A percentile compares a stretch with the other conserved stretches of the same genome.
Evolutionary conservation across 35 echinoderm and acorn worm species (phyloP).

Genomic region (Diadema setosum): DNA sequence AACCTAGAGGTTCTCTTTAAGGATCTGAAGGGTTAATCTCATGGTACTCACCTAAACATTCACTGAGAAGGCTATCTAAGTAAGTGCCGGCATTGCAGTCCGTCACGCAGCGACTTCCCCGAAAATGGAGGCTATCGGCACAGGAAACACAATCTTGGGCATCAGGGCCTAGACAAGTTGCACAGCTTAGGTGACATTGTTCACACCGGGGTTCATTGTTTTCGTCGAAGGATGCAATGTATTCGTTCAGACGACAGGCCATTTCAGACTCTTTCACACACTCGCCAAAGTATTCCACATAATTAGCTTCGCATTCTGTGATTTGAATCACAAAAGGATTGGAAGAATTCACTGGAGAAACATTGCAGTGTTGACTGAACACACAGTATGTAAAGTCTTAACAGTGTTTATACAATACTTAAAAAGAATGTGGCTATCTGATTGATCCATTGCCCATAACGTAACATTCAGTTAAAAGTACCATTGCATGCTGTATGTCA

Average conservation of each 20-base stretch:
- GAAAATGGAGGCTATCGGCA: not conserved
- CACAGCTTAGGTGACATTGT: not conserved
- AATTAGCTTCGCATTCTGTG: not conserved
- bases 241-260: not conserved
- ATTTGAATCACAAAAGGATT: too few species aligned
- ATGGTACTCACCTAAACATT: slow-evolving; percentile 22
- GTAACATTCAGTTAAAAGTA: too few species aligned
- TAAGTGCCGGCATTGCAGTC: not conserved
- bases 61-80: not conserved
- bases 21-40: too few species aligned
- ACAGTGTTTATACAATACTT: too few species aligned
- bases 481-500: too few species aligned
- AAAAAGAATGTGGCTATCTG: not conserved
- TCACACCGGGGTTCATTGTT: not conserved
- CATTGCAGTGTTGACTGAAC: not conserved
- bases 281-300: not conserved
- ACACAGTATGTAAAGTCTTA: not conserved
- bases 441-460: not conserved
- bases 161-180: not conserved
- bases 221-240: not conserved
- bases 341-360: not conserved
- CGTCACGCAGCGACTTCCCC: not conserved
- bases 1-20: too few species aligned
- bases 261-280: not conserved
- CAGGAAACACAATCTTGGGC: not conserved